phyloP scores from a whole-genome alignment of 2,113 vertebrate species.

The Lonchura striata region DNA sequence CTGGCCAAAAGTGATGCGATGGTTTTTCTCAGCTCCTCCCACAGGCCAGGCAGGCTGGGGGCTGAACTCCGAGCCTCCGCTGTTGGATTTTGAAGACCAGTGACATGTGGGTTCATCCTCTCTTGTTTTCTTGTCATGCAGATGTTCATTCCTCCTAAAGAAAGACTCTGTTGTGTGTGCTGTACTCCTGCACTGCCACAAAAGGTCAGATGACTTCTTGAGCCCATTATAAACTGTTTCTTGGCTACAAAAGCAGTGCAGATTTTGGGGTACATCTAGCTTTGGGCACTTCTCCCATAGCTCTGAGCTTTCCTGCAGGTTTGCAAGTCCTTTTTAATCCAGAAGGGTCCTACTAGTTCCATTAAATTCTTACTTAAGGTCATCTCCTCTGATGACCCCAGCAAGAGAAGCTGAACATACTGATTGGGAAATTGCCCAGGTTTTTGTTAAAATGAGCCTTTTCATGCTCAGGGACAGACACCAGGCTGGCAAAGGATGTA shows the following conservation, averaged over 20 bases:
- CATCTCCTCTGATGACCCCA: not conserved
- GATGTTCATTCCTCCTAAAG: not conserved
- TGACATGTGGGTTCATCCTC: not conserved
- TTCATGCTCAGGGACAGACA: not conserved
- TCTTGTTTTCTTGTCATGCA: not conserved
- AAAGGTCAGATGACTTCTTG: not conserved
- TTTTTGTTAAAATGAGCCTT: not conserved
- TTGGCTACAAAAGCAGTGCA: not conserved
- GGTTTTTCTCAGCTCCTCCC: conserved; percentile 9
- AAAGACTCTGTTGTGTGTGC: not conserved
- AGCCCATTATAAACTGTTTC: not conserved
- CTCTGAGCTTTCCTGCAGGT: not conserved
- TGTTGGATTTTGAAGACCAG: not conserved
- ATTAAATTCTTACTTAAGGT: not conserved
- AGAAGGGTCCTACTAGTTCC: not conserved
- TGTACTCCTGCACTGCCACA: not conserved
- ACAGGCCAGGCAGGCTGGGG: not conserved
- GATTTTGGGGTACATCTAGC: not conserved
- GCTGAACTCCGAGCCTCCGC: not conserved
- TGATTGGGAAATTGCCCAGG: not conserved
- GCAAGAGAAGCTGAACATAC: not conserved
- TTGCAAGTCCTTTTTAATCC: not conserved
- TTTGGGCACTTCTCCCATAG: not conserved
- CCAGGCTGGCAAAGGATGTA: rapidly evolving
- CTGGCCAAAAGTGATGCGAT: not conserved